A percentile compares a stretch with the other conserved stretches of the same genome.
Conservation (phyloP, 30 jellyfish, hydroid and myxozoan species). For the Pelagia noctiluca region DNA sequence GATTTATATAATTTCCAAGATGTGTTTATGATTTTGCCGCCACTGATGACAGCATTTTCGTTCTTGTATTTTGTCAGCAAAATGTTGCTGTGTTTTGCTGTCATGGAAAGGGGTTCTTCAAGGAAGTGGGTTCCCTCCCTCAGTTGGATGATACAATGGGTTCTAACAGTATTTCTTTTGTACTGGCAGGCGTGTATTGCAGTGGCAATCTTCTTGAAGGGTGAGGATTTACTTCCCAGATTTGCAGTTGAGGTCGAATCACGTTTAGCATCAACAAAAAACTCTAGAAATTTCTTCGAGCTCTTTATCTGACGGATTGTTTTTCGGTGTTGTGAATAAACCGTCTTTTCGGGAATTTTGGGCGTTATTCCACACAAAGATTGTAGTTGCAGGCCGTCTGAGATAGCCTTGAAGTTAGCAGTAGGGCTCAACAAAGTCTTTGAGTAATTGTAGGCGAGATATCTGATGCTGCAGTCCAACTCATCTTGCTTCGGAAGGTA, state of each 20-base stretch:
- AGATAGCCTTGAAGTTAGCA: slow-evolving; percentile 69
- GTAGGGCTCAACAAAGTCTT: slow-evolving; percentile 60
- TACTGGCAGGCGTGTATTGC: slow-evolving; percentile 76
- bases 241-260: background rate
- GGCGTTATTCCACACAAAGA: slow-evolving; percentile 70
- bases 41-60: slow-evolving; percentile 82
- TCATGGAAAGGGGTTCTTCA: slow-evolving; percentile 25
- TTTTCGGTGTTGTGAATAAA: slow-evolving; percentile 49
- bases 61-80: slow-evolving; percentile 54
- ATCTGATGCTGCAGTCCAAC: slow-evolving; percentile 82
- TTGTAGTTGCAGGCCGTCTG: slow-evolving; percentile 85
- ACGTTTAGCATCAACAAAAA: slow-evolving; percentile 74
- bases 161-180: slow-evolving; percentile 17
- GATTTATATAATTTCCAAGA: slow-evolving; percentile 71
- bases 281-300: slow-evolving; percentile 6
- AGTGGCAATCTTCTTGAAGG: slow-evolving; percentile 72
- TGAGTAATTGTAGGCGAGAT: slow-evolving; percentile 84
- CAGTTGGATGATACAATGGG: slow-evolving; percentile 60
- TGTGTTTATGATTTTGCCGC: slow-evolving; percentile 63
- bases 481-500: slow-evolving; percentile 38
- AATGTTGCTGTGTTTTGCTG: slow-evolving; percentile 67
- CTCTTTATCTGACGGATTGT: slow-evolving; percentile 12
- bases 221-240: slow-evolving; percentile 64
- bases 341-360: slow-evolving; percentile 19
- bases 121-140: slow-evolving; percentile 73